phyloP scores from a whole-genome alignment of 2,113 vertebrate species.

The Pipra filicauda region DNA sequence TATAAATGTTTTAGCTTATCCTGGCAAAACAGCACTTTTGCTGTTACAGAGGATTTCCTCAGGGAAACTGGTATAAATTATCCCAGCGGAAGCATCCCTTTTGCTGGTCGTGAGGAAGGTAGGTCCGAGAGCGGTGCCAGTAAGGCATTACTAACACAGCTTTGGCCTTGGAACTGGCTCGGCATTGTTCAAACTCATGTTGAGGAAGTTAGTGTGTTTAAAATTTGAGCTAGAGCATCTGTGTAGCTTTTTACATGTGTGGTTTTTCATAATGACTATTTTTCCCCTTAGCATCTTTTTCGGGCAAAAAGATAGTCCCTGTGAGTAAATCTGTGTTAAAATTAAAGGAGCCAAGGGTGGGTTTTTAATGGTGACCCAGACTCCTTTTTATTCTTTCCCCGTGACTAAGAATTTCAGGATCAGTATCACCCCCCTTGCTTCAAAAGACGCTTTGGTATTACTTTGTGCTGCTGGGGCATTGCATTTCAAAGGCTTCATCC shows the following conservation, averaged over 20 bases:
- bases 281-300: background rate
- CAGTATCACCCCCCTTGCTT: background rate
- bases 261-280: background rate
- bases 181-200: background rate
- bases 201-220: background rate
- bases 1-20: constrained; percentile 56
- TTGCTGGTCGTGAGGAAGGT: constrained; percentile 37
- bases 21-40: constrained; percentile 37
- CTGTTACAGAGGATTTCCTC: constrained; percentile 49
- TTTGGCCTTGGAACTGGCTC: background rate
- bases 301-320: background rate
- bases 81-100: constrained; percentile 31
- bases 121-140: background rate
- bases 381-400: background rate
- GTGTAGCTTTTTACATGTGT: background rate
- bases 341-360: background rate
- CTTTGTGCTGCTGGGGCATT: accelerated
- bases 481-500: background rate
- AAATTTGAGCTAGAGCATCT: background rate
- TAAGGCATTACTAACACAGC: constrained; percentile 2
- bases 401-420: background rate
- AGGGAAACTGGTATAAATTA: constrained; percentile 49
- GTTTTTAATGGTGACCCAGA: background rate
- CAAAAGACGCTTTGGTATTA: background rate
- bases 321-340: background rate